These are phyloP conservation scores for Sympetrum striolatum DNA, from an alignment of 2,888 invertebrate genomes.

Conservation along the genomic window DNA sequence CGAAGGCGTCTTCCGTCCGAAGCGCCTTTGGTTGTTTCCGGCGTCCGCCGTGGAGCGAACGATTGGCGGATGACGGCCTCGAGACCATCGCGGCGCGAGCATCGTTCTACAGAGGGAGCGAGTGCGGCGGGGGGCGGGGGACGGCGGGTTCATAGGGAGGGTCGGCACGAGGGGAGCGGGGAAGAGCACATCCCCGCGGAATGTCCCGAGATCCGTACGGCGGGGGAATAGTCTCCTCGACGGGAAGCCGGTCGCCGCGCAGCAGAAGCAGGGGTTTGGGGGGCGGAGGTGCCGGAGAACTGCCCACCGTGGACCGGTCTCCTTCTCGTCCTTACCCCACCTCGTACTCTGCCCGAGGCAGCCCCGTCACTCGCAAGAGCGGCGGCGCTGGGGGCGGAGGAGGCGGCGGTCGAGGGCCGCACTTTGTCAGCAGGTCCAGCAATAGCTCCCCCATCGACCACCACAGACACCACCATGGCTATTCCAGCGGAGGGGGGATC, in stretches of 20 bases:
- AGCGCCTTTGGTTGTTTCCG: not conserved
- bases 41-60: not conserved
- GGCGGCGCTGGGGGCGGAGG: constrained; percentile 64
- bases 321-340: constrained; percentile 79
- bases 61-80: constrained; percentile 15
- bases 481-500: constrained; percentile 25
- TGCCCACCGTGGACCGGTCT: constrained; percentile 90
- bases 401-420: constrained; percentile 58
- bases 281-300: constrained; percentile 68
- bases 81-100: not conserved
- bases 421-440: constrained; percentile 58
- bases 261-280: constrained; percentile 53
- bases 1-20: too few species aligned
- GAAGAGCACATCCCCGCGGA: constrained; percentile 47
- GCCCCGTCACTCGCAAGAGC: constrained; percentile 48
- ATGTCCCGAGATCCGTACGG: constrained; percentile 70
- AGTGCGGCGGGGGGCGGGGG: not conserved
- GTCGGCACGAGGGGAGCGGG: constrained; percentile 33
- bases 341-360: constrained; percentile 45
- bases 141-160: constrained; percentile 13
- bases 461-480: constrained; percentile 59
- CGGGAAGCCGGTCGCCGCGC: constrained; percentile 71
- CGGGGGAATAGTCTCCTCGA: constrained; percentile 62
- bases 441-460: constrained; percentile 67
- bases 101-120: not conserved